phyloP scores from a whole-genome alignment of 2,888 invertebrate species.

The Horisme vitalbata region DNA sequence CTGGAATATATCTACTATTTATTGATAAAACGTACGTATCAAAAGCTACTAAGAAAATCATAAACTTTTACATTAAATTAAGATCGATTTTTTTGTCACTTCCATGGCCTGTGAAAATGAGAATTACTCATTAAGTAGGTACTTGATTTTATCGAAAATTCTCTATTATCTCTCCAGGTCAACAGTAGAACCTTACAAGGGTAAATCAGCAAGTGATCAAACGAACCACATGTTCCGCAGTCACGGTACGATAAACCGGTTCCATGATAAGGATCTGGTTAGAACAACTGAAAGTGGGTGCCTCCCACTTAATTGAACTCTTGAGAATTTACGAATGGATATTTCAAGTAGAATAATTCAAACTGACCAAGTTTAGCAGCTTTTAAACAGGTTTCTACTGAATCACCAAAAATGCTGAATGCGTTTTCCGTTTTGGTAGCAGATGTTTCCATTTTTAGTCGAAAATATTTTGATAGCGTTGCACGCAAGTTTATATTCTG shows the following conservation, averaged over 20 bases:
- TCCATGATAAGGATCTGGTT: constrained; percentile 22
- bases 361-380: neutral
- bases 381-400: constrained; percentile 9
- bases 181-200: constrained; percentile 13
- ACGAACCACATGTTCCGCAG: constrained; percentile 25
- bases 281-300: constrained; percentile 25
- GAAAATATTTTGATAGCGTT: constrained; percentile 10
- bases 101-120: no score
- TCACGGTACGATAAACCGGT: constrained; percentile 21
- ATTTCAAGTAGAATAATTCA: neutral
- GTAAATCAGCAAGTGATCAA: constrained; percentile 26
- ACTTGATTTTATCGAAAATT: no score
- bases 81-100: no score
- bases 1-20: no score
- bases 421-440: constrained; percentile 1
- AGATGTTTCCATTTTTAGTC: constrained; percentile 5
- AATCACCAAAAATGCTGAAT: neutral
- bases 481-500: constrained; percentile 1
- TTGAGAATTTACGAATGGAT: constrained; percentile 3
- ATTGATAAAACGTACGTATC: no score
- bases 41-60: no score
- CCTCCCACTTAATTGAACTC: constrained; percentile 17
- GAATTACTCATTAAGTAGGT: no score
- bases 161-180: no score
- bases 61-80: neutral